Evolutionary conservation across 2,113 vertebrate species (phyloP), one percentile per base, ranked within the genome.

Genomic region (Pseudopodoces humilis): DNA sequence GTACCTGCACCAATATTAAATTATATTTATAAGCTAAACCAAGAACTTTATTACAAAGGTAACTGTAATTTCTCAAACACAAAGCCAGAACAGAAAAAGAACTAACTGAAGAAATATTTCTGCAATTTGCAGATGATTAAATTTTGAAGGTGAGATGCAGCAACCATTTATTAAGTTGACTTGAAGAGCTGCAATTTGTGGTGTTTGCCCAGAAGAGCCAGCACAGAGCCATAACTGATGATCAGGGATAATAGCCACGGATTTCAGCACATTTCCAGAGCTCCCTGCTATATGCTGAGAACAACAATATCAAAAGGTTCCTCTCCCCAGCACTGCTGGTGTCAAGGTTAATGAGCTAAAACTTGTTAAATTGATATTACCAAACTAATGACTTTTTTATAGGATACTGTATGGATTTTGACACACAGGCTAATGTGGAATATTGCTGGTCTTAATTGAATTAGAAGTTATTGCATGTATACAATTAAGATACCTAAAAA

Each of bases 261-360:
- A 58, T 71, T 88, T 37, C 81, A 76, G 79, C 81, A 62, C 88
- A 83, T 58, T 82, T 83, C 84, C 81, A 78, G 62, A 80, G 88
- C 86, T 83, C 83, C 80, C 64, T 67, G 75, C 31, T 77, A 37
- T 65, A 25, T 55, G 67, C 75, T 78, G 44, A 81, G 77, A 95
- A 92, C 71, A 93, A 94, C 93, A 88, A 28, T 67, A 94, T 63
- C 69, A 46, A 94, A 79, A 96, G 59, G 53, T 74, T 93, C 68
- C 96, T 86, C 72, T 96, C 78, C 83, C 35, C 83, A 95, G 85
- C 68, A 79, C 68, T 87, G 77, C 89, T 96, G 59, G 77, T 97
- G 90, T 91, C 84, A 97, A 96, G 75, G 75, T 96, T 96, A 97
- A 95, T 97, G 91, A 97, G 80, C 78, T 96, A 96, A 96, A 97